These are phyloP conservation scores for Chlorocebus sabaeus DNA, from an alignment of 2,113 vertebrate species.

Conservation along the genomic window DNA sequence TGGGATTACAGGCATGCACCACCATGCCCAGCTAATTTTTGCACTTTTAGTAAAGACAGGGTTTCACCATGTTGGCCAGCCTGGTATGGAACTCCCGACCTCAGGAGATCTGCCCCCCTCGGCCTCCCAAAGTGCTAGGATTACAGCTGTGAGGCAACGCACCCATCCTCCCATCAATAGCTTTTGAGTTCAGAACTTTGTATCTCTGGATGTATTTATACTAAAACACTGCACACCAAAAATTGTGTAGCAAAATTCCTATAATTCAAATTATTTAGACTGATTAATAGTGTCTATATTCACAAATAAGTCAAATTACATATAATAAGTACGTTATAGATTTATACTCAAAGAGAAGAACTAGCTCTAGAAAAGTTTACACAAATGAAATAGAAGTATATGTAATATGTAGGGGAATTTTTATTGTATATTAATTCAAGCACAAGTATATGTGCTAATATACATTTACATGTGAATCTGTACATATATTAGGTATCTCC, in stretches of 20 bases:
- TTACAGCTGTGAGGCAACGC: too few species aligned
- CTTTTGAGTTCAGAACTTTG: slow-evolving; percentile 6
- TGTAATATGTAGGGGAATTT: neutral
- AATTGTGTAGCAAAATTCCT: neutral
- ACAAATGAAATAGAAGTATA: neutral
- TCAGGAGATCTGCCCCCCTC: too few species aligned
- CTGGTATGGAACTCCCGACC: too few species aligned
- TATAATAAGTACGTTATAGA: neutral
- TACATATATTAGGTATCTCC: neutral
- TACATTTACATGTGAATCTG: neutral
- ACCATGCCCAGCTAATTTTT: too few species aligned
- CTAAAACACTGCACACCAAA: neutral
- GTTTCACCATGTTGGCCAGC: too few species aligned
- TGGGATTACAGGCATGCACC: too few species aligned
- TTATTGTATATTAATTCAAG: neutral
- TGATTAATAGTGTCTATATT: neutral
- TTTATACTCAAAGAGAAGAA: slow-evolving; percentile 11
- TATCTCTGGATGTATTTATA: neutral
- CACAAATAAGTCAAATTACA: slow-evolving; percentile 15
- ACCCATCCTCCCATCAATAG: neutral
- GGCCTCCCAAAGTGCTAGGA: too few species aligned
- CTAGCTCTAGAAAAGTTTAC: neutral
- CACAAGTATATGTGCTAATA: neutral
- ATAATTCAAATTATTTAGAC: neutral
- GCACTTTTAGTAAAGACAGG: too few species aligned